Base-by-base conservation (phyloP, 2,797 vertebrate species). In the Amniataba percoides region DNA sequence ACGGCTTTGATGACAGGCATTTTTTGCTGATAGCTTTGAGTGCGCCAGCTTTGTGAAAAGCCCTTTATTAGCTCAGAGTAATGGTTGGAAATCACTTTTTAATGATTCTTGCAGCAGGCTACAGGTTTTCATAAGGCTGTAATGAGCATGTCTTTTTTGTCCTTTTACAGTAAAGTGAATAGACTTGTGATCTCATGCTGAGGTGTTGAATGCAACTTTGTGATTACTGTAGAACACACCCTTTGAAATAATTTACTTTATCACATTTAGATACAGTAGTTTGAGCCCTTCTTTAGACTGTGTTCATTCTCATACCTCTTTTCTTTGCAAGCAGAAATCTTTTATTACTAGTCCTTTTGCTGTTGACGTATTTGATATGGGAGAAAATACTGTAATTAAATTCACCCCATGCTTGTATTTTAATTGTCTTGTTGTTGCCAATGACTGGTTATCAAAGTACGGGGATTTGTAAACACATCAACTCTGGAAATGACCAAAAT, bases 21-120 rank as follows among this genome's bases (percentile, higher is more conserved):
- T 72, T 31, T 67, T 36, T 55, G 64, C 56, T 74, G 48, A 65
- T 49, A 60, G 72, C 64, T 53, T 36, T 51, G 8, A 52, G 69
- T 60, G 69, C 57, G 56, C 68, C 2, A 6, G 69, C 36, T 57
- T 57, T 71, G 36, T 63, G 43, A 59, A 57, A 42, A 78, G 46
- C 64, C 18, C 27, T 70, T 71, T 66, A 70, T 71, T 55, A 53
- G 16, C 45, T 49, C 16, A 62, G 53, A 13, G 66, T 78, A 69
- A 66, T 55, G 40, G 39, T 56, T 48, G 59, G 49, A 80, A 83
- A 78, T 67, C 36, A 55, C 36, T 43, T 66, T 85, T 48, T 69
- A 74, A 70, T 68, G 59, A 46, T 18, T 81, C 36, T 40, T 45
- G 21, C 31, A 25, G 57, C 10, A 39, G 45, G 56, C 34, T 68